These are phyloP conservation scores for Podabrus alpinus DNA, from an alignment of 2,888 invertebrate species.

Conservation along the genomic window DNA sequence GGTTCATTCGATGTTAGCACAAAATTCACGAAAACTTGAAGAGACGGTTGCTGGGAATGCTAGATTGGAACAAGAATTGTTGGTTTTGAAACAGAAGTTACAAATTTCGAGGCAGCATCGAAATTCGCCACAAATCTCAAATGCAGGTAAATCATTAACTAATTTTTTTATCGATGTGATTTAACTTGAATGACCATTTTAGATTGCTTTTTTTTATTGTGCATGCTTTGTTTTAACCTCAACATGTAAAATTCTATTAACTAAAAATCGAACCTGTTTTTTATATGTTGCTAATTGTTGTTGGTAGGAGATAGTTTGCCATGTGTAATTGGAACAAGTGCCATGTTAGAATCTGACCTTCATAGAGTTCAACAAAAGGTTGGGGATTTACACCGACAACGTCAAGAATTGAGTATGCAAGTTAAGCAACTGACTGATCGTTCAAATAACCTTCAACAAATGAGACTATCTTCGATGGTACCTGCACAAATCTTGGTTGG, in stretches of 20 bases:
- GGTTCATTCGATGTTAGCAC: slow-evolving; percentile 83
- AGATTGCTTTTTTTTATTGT: not conserved
- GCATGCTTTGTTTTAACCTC: not conserved
- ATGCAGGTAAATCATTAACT: slow-evolving; percentile 43
- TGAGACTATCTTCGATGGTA: slow-evolving; percentile 49
- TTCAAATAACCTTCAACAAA: slow-evolving; percentile 71
- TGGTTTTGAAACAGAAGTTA: slow-evolving; percentile 81
- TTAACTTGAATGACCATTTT: not conserved
- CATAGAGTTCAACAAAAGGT: slow-evolving; percentile 82
- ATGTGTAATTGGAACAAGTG: slow-evolving; percentile 63
- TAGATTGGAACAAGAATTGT: slow-evolving; percentile 83
- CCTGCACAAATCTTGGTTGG: slow-evolving; percentile 28
- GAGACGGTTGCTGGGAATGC: slow-evolving; percentile 91
- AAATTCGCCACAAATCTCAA: slow-evolving; percentile 53
- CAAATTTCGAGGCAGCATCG: slow-evolving; percentile 69
- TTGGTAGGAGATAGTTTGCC: slow-evolving; percentile 54
- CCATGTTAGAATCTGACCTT: slow-evolving; percentile 77
- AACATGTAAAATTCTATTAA: slow-evolving; percentile 4
- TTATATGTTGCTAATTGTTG: slow-evolving; percentile 23
- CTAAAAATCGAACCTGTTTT: slow-evolving; percentile 1
- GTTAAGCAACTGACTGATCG: slow-evolving; percentile 84
- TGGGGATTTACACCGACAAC: slow-evolving; percentile 82
- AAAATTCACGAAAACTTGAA: slow-evolving; percentile 92
- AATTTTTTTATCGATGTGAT: not conserved
- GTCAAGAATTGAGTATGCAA: slow-evolving; percentile 84